These are phyloP conservation scores for Plectus sambesii DNA, from an alignment of 1,140 invertebrate genomes.

Conservation along the genomic window DNA sequence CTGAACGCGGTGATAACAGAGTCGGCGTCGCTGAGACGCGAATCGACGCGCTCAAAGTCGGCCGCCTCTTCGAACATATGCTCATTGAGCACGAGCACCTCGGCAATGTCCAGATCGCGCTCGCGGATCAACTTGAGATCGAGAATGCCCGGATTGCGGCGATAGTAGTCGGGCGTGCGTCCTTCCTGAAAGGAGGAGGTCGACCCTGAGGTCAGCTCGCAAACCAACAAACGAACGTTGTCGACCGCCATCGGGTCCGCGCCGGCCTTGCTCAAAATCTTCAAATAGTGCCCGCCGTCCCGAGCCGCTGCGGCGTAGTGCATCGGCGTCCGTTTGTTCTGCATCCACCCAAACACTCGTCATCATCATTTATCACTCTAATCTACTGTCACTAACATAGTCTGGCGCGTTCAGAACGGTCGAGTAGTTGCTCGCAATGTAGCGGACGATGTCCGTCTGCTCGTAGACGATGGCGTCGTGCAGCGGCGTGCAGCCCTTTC, in stretches of 20 bases:
- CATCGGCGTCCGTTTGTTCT: constrained; percentile 70
- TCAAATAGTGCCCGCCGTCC: constrained; percentile 76
- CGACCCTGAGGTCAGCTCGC: constrained; percentile 8
- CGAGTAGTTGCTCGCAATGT: constrained; percentile 38
- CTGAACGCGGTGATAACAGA: background rate
- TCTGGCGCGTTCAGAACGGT: constrained; percentile 42
- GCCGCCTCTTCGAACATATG: constrained; percentile 28
- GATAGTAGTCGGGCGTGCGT: constrained; percentile 42
- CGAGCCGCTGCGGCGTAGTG: constrained; percentile 74
- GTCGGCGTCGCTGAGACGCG: constrained; percentile 14
- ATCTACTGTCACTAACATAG: constrained; percentile 25
- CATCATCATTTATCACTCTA: background rate
- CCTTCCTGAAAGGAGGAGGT: constrained; percentile 31
- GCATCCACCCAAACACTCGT: constrained; percentile 12
- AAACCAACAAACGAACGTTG: constrained; percentile 55
- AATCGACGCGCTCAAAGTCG: constrained; percentile 8
- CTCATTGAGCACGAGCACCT: constrained; percentile 22
- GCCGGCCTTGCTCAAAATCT: constrained; percentile 68
- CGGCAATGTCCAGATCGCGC: constrained; percentile 36
- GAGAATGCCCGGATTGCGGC: constrained; percentile 37
- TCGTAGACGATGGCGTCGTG: constrained; percentile 56
- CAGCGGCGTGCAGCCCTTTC: constrained; percentile 68
- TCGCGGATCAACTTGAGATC: constrained; percentile 43
- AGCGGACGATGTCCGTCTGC: constrained; percentile 57
- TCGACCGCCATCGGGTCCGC: constrained; percentile 68